Evolutionary conservation across 2,797 vertebrate species (phyloP).

Genomic region (Lophius americanus): DNA sequence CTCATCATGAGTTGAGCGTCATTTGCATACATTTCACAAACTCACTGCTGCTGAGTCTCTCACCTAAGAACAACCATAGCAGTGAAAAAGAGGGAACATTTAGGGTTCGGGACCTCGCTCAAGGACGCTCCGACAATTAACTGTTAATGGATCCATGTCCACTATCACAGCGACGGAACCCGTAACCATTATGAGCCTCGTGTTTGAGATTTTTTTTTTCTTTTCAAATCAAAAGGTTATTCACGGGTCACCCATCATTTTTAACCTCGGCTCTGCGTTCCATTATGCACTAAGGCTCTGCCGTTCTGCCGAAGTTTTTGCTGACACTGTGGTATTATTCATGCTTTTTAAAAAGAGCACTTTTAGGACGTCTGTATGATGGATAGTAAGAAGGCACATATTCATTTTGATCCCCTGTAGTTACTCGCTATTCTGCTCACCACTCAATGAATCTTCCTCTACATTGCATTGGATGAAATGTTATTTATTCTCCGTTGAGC

Average conservation of each 20-base stretch:
- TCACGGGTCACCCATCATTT: background rate
- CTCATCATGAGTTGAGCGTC: background rate
- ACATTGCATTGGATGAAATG: background rate
- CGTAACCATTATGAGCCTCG: background rate
- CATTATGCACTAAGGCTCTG: background rate
- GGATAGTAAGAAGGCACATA: background rate
- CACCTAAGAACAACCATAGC: background rate
- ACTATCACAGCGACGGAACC: conserved; percentile 2
- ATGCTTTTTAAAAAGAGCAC: background rate
- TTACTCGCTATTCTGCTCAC: background rate
- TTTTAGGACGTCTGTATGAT: background rate
- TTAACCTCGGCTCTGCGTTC: background rate
- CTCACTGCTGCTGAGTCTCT: conserved; percentile 18
- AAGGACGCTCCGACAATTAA: conserved; percentile 35
- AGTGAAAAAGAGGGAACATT: background rate
- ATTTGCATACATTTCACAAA: conserved; percentile 33
- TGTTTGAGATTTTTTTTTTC: background rate
- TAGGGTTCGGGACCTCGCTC: conserved; percentile 18
- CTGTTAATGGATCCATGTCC: conserved; percentile 20
- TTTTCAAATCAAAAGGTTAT: conserved; percentile 7
- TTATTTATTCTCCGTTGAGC: background rate
- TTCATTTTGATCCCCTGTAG: background rate
- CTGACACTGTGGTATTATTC: background rate
- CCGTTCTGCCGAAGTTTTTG: background rate
- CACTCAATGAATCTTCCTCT: background rate